Evolutionary conservation across 2,113 vertebrate species (phyloP).

Genomic region (Chionodraco myersi): DNA sequence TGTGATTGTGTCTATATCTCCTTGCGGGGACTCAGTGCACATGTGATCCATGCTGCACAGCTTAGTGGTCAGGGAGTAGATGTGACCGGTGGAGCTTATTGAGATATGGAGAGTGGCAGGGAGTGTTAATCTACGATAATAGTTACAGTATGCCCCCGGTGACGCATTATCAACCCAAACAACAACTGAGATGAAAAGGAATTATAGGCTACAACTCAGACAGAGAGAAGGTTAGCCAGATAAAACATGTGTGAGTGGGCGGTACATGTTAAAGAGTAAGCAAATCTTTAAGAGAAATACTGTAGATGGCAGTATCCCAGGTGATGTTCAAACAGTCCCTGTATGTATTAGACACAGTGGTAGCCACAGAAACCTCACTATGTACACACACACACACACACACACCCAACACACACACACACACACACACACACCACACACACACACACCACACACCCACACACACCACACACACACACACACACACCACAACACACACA

Average conservation of each 20-base stretch:
- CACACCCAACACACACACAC: slow-evolving; percentile 26
- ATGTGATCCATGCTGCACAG: slow-evolving; percentile 31
- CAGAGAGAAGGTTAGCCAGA: slow-evolving; percentile 13
- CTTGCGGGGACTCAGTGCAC: slow-evolving; percentile 18
- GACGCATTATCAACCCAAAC: slow-evolving; percentile 60
- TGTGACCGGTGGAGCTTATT: slow-evolving; percentile 50
- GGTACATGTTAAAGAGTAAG: slow-evolving; percentile 1
- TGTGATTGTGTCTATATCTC: slow-evolving; percentile 41
- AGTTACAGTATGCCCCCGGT: slow-evolving; percentile 55
- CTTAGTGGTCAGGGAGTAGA: slow-evolving; percentile 54
- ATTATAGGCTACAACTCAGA: slow-evolving; percentile 32
- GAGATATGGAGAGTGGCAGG: slow-evolving; percentile 48
- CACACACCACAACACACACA: too few species aligned
- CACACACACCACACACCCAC: slow-evolving; percentile 22
- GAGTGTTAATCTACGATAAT: slow-evolving; percentile 74
- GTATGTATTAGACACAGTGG: slow-evolving; percentile 2
- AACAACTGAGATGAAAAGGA: slow-evolving; percentile 29
- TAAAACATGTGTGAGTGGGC: neutral
- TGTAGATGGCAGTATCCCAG: neutral
- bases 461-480: slow-evolving; percentile 31
- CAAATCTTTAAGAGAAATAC: neutral
- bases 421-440: slow-evolving; percentile 27
- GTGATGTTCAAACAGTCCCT: neutral
- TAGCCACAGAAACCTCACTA: slow-evolving; percentile 4
- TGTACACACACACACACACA: slow-evolving; percentile 28